These are phyloP conservation scores for Lepus americanus DNA, from an alignment of 2,113 vertebrate species.

Conservation along the genomic window DNA sequence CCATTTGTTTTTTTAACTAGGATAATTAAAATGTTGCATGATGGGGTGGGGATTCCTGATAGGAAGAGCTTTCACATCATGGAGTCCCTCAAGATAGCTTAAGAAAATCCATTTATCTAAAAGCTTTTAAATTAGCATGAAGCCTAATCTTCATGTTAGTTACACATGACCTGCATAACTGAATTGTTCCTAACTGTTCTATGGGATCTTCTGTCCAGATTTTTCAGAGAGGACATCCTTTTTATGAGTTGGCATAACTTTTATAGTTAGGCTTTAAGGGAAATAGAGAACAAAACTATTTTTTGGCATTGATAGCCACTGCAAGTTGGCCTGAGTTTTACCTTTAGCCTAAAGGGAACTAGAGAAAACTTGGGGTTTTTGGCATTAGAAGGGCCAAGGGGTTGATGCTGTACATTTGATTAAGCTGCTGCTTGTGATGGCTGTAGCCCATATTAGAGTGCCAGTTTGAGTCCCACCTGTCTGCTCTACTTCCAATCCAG, in stretches of 20 bases:
- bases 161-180: constrained; percentile 38
- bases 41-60: constrained; percentile 7
- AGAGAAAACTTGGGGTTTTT: too few species aligned
- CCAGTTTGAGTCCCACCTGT: too few species aligned
- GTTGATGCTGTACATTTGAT: too few species aligned
- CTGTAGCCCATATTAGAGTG: too few species aligned
- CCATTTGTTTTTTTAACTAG: background rate
- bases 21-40: constrained; percentile 71
- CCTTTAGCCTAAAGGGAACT: too few species aligned
- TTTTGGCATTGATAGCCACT: background rate
- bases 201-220: background rate
- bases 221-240: background rate
- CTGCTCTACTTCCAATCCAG: too few species aligned
- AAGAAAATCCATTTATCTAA: constrained; percentile 69
- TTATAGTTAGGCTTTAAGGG: background rate
- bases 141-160: constrained; percentile 23
- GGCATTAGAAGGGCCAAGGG: too few species aligned
- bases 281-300: constrained; percentile 43
- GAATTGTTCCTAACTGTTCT: constrained; percentile 64
- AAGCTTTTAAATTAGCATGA: constrained; percentile 68
- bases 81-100: constrained; percentile 26
- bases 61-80: constrained; percentile 50
- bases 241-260: background rate
- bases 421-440: too few species aligned
- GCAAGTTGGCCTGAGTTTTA: too few species aligned